Conservation (phyloP, 2,113 vertebrate genomes). For the Pseudorhombus dupliciocellatus region DNA sequence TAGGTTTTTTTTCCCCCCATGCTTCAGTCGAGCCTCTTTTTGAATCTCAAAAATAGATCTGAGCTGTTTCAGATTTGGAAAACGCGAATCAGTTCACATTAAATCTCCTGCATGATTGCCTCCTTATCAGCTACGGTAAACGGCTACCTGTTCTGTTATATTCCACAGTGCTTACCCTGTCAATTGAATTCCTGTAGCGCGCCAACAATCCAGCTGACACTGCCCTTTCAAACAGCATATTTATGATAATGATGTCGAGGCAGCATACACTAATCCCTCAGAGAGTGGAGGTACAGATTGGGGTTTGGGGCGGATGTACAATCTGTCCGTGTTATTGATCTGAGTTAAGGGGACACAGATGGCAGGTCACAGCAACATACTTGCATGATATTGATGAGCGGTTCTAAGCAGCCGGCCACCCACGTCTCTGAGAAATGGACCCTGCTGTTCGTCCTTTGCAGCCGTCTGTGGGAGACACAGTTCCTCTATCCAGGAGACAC, state of each 20-base stretch:
- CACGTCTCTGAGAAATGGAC: constrained; percentile 60
- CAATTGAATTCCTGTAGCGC: constrained; percentile 42
- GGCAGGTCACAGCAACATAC: constrained; percentile 66
- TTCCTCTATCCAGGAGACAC: constrained; percentile 7
- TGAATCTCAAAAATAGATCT: no score
- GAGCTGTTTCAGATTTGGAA: no score
- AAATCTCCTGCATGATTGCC: background rate
- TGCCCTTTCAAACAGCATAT: constrained; percentile 63
- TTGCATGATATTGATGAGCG: constrained; percentile 69
- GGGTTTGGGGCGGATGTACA: constrained; percentile 41
- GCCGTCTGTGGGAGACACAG: constrained; percentile 18
- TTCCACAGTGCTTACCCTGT: constrained; percentile 37
- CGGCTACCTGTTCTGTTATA: constrained; percentile 14
- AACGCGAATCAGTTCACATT: background rate
- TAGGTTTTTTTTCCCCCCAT: background rate
- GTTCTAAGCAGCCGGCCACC: constrained; percentile 61
- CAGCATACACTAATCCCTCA: constrained; percentile 60
- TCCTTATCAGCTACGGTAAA: constrained; percentile 30
- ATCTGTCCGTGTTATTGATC: constrained; percentile 75
- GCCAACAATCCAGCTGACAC: constrained; percentile 39
- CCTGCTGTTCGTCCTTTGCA: constrained; percentile 55
- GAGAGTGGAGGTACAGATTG: constrained; percentile 45
- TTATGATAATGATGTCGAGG: constrained; percentile 73
- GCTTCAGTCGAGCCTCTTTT: background rate
- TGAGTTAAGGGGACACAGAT: constrained; percentile 65